Percentiles rank a stretch among this genome's conserved stretches.
Conservation (phyloP, 2,113 vertebrate genomes). For the Lepus timidus region DNA sequence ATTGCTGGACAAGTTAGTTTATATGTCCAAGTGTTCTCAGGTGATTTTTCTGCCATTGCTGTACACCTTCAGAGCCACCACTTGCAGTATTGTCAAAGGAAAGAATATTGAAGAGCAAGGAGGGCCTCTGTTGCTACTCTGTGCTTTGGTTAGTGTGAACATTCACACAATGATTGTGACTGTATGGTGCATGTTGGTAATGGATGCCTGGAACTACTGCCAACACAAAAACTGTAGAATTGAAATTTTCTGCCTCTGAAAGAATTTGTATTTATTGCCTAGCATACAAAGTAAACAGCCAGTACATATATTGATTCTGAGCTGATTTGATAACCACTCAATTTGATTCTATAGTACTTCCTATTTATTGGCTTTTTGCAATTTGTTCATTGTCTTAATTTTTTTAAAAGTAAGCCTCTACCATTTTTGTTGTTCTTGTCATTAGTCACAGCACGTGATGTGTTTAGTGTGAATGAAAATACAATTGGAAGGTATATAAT, state of each 20-base stretch:
- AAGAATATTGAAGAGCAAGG: neutral
- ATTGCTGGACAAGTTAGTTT: neutral
- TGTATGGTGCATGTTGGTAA: neutral
- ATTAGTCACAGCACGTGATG: constrained; percentile 84
- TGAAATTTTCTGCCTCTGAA: neutral
- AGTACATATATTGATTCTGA: neutral
- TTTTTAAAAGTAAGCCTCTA: neutral
- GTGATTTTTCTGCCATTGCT: neutral
- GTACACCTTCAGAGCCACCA: neutral
- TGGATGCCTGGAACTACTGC: neutral
- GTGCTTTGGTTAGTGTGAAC: neutral
- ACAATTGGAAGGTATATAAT: constrained; percentile 93
- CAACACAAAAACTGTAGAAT: neutral
- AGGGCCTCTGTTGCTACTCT: neutral
- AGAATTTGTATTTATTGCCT: neutral
- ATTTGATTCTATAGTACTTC: neutral
- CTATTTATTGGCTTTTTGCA: neutral
- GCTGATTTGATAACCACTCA: neutral
- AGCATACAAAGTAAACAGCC: neutral
- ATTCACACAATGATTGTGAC: neutral
- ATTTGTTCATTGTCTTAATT: neutral
- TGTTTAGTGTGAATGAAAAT: constrained; percentile 92
- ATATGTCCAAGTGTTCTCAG: neutral
- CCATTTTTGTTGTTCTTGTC: neutral
- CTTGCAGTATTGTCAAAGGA: neutral